Evolutionary conservation across 2,888 invertebrate genomes (phyloP), one percentile per base, ranked within the genome.

Genomic region (Ellobium chinense): DNA sequence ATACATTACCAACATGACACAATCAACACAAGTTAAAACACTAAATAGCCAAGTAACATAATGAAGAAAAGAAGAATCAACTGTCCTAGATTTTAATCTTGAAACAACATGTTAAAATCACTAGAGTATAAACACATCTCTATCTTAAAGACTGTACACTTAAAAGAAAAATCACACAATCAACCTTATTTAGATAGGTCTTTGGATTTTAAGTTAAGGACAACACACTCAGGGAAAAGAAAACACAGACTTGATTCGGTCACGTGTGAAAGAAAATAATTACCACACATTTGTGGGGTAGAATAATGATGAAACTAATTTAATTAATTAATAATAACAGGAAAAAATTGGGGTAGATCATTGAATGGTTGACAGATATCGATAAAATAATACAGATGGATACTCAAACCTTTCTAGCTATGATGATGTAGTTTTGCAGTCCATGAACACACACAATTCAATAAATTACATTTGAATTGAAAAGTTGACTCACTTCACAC

Each of bases 21-120:
- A 46, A 46, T 12, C 9, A 46, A 7, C 7, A n/a, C 21, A 39
- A 68, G 39, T 39, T 34, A 46, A 7, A 37, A 9, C 18, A 69
- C 2, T 9, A 46, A 12, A 9, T 21, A 58, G 14, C 58, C 18
- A 56, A 1, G 18, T n/a, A 21, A 60, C 7, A 14, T 7, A 60
- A 24, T 27, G n/a, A 60, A 21, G 60, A 7, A 7, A 60, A 7
- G 27, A 60, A 21, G n/a, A 34, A 34, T 31, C 5, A 54, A 54
- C 75, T 75, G 75, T 75, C 34, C 75, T 75, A 75, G 29, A 60
- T 75, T 75, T n/a, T 75, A 75, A 75, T 75, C 54, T 54, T 37
- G 27, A 74, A 65, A 65, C 65, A 65, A 62, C 62, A 75, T 65
- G 54, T 65, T 54, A 27, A 65, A 75, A 63, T 75, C 54, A 46